Base-by-base conservation (phyloP, 2,888 invertebrate genomes). In the Strigamia transsilvanica region DNA sequence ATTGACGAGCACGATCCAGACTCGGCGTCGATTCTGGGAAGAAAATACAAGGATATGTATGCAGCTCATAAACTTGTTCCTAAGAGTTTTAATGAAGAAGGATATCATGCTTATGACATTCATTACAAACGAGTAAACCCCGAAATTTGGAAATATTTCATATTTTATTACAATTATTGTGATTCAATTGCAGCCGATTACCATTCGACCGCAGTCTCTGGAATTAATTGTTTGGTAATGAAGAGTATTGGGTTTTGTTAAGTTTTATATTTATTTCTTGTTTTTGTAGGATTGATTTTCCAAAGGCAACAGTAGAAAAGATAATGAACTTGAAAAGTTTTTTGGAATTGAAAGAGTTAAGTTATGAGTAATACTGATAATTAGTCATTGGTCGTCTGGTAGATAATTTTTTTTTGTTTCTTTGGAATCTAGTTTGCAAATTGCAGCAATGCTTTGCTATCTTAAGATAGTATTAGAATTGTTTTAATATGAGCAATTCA, bases 1-100 rank as follows among this genome's bases (percentile, higher is more conserved):
- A 66, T 66, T 21, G 61, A 66, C 18, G 61, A 66, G 9, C 23
- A 66, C 61, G 61, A 66, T 66, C 61, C 61, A 0, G 61, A 66
- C 12, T 15, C 61, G 2, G 1, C 61, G 18, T 0, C 12, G 1
- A 18, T 66, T 12, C 18, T 66, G 23, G 61, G 23, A 23, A 66
- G 61, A 23, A 66, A 66, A 7, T 66, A 23, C 18, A 18, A 2
- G 1, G 21, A 21, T 23, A 7, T 66, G 61, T 21, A 66, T 23
- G 12, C 9, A 21, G 61, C 21, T 21, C 4, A 66, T 3, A 23
- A 23, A 23, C 6, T 23, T 18, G 6, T 66, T 66, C 12, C 23
- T 18, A 7, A 21, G 61, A 21, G 18, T 21, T 1, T 21, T 9
- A 21, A 5, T 4, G 23, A 66, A 0, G 13, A 12, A 9, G 9